A percentile compares a stretch with the other conserved stretches of the same genome.
Evolutionary conservation across 2,888 invertebrate species (phyloP).

Genomic region (Fragum sueziense): DNA sequence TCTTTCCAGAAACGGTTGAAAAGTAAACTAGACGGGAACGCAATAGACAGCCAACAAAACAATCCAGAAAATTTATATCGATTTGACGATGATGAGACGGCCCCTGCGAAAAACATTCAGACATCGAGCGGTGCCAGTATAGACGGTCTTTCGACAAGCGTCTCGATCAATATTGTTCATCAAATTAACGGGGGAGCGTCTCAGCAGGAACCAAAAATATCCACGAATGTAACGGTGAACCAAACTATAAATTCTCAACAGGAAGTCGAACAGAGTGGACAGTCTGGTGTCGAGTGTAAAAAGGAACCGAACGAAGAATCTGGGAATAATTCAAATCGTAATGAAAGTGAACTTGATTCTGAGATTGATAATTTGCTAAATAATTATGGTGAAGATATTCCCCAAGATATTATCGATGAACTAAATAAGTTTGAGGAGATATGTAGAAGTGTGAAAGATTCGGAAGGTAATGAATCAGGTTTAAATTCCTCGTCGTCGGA

Average conservation of each 20-base stretch:
- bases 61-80: slow-evolving; percentile 66
- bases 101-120: slow-evolving; percentile 55
- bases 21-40: slow-evolving; percentile 70
- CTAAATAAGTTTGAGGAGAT: slow-evolving; percentile 74
- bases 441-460: slow-evolving; percentile 67
- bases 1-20: slow-evolving; percentile 73
- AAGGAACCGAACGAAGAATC: slow-evolving; percentile 86
- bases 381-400: slow-evolving; percentile 86
- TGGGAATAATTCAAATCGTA: slow-evolving; percentile 58
- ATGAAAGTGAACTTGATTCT: slow-evolving; percentile 61
- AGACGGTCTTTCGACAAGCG: slow-evolving; percentile 80
- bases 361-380: slow-evolving; percentile 84
- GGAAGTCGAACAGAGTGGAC: slow-evolving; percentile 64
- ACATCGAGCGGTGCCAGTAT: slow-evolving; percentile 49
- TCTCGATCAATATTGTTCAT: slow-evolving; percentile 96
- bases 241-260: slow-evolving; percentile 85
- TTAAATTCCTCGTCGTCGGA: slow-evolving; percentile 46
- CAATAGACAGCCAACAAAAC: slow-evolving; percentile 50
- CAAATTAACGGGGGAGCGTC: slow-evolving; percentile 83
- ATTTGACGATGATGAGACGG: slow-evolving; percentile 68
- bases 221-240: slow-evolving; percentile 95
- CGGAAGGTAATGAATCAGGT: slow-evolving; percentile 64
- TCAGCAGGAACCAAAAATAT: slow-evolving; percentile 84
- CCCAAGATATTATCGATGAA: slow-evolving; percentile 69
- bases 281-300: slow-evolving; percentile 79